These are phyloP conservation scores for Augochlora pura DNA, from an alignment of 1,140 invertebrate species.

Conservation along the genomic window DNA sequence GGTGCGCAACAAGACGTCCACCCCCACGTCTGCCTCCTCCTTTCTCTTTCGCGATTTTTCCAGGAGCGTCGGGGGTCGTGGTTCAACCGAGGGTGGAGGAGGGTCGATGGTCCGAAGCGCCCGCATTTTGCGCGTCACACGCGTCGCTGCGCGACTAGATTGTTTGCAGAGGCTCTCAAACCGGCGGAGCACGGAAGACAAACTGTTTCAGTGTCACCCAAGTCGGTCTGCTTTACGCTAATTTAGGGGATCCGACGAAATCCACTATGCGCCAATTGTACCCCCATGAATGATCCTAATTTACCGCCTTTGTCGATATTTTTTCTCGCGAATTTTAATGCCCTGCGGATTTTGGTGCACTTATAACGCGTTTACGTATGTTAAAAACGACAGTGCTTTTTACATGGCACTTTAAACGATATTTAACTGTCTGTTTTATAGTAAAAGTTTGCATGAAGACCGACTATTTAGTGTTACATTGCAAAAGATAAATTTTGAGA, in stretches of 20 bases:
- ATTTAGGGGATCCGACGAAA: not conserved
- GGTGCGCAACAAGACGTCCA: constrained; percentile 52
- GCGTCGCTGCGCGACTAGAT: constrained; percentile 80
- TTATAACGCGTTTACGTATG: too few relatives aligned
- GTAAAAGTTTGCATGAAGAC: too few relatives aligned
- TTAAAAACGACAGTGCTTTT: too few relatives aligned
- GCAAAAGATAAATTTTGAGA: too few relatives aligned
- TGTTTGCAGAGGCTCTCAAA: constrained; percentile 81
- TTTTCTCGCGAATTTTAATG: too few relatives aligned
- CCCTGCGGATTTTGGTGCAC: too few relatives aligned
- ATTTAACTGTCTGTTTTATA: too few relatives aligned
- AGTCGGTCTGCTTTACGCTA: constrained; percentile 28
- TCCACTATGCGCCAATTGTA: not conserved
- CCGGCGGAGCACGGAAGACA: constrained; percentile 49
- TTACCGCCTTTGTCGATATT: too few relatives aligned
- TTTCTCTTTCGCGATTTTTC: constrained; percentile 34
- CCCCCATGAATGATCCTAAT: too few relatives aligned
- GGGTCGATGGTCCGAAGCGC: constrained; percentile 75
- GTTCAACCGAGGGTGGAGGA: constrained; percentile 51
- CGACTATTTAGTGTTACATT: too few relatives aligned
- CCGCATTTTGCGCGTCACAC: constrained; percentile 81
- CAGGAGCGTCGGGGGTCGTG: constrained; percentile 38
- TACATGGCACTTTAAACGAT: too few relatives aligned
- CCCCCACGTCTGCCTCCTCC: constrained; percentile 9
- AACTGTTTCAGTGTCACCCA: constrained; percentile 46